Evolutionary conservation across 2,113 vertebrate species (phyloP).

Genomic region (Pitta sordida): DNA sequence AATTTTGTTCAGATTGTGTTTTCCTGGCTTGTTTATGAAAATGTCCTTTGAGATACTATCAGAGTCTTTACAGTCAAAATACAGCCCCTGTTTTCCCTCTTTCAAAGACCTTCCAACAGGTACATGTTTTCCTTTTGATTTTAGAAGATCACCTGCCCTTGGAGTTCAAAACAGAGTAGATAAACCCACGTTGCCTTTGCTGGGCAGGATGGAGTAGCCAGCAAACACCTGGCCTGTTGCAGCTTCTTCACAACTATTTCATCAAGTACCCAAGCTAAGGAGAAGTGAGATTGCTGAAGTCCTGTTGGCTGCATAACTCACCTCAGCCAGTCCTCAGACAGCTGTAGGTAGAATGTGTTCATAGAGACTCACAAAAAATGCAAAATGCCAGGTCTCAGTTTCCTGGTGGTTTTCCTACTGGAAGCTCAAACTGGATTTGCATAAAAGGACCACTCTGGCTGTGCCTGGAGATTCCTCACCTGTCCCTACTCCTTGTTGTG

Average conservation of each 20-base stretch:
- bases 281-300: background rate
- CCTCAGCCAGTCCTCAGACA: background rate
- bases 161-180: background rate
- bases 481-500: background rate
- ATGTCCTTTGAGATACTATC: background rate
- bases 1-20: background rate
- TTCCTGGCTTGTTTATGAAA: background rate
- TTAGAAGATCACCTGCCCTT: background rate
- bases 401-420: background rate
- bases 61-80: background rate
- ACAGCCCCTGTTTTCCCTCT: background rate
- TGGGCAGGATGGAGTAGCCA: background rate
- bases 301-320: background rate
- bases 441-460: background rate
- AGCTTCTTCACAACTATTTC: background rate
- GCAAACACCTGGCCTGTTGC: background rate
- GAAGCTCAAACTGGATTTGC: background rate
- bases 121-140: background rate
- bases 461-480: background rate
- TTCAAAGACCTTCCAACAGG: background rate
- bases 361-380: background rate
- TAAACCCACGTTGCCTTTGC: background rate
- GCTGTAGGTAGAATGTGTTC: fast-evolving
- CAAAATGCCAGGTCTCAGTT: background rate
- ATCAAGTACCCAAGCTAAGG: background rate